Conservation (phyloP, 2,113 vertebrate species). For the Leuciscus idus region DNA sequence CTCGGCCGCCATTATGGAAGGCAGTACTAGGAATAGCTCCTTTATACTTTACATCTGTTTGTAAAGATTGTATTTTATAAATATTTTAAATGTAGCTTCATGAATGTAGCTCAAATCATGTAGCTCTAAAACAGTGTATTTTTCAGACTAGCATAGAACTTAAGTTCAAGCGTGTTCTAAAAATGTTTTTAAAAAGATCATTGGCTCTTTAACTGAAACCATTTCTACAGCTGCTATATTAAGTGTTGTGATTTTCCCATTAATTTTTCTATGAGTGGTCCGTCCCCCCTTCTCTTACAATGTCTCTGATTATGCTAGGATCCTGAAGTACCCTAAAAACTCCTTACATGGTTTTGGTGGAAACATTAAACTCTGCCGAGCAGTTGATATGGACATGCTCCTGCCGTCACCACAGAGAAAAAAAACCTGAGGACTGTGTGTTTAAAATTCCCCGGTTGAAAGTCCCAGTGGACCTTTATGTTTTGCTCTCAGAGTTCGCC, state of each 20-base stretch:
- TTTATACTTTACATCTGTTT: background rate
- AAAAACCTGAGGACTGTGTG: slow-evolving; percentile 17
- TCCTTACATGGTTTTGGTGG: slow-evolving; percentile 57
- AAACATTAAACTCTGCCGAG: slow-evolving; percentile 1
- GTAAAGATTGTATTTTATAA: background rate
- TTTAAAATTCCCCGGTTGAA: slow-evolving; percentile 34
- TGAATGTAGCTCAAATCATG: background rate
- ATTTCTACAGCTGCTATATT: background rate
- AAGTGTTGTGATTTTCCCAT: background rate
- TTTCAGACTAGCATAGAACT: background rate
- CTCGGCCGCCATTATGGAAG: background rate
- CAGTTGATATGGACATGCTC: slow-evolving; percentile 25
- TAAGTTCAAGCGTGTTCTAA: background rate
- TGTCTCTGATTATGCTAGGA: slow-evolving; percentile 23
- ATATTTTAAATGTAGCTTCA: background rate
- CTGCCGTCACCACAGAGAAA: slow-evolving; percentile 8
- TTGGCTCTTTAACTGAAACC: background rate
- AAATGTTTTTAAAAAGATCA: background rate
- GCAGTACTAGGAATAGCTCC: background rate
- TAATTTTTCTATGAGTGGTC: background rate
- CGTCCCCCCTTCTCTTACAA: background rate
- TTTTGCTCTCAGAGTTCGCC: slow-evolving; percentile 49
- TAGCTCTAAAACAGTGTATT: background rate
- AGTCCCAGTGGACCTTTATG: slow-evolving; percentile 31
- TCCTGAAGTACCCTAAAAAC: slow-evolving; percentile 40